phyloP scores from a whole-genome alignment of 2,113 vertebrate species.

The Danio rerio region GRCz12tu NC_133188.1:33881501-33882000 shows the following conservation, averaged over 20 bases:
- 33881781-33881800: slow-evolving; percentile 66
- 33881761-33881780: slow-evolving; percentile 59
- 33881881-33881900: slow-evolving; percentile 57
- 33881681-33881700: slow-evolving; percentile 80
- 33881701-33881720: slow-evolving; percentile 70
- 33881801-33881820: slow-evolving; percentile 70
- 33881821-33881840: slow-evolving; percentile 63
- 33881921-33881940: slow-evolving; percentile 50
- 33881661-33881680: slow-evolving; percentile 84
- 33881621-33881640: slow-evolving; percentile 73
- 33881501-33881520: slow-evolving; percentile 44
- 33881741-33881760: slow-evolving; percentile 64
- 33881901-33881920: slow-evolving; percentile 54
- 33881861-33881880: slow-evolving; percentile 59
- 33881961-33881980: slow-evolving; percentile 38
- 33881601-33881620: slow-evolving; percentile 61
- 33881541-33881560: slow-evolving; percentile 39
- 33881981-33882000: background rate
- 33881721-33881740: slow-evolving; percentile 59
- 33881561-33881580: slow-evolving; percentile 62
- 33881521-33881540: slow-evolving; percentile 51
- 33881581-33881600: slow-evolving; percentile 66
- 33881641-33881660: slow-evolving; percentile 80
- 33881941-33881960: slow-evolving; percentile 45
- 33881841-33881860: slow-evolving; percentile 61